These are phyloP conservation scores for Malurus melanocephalus DNA, from an alignment of 2,113 vertebrate species.

Conservation along the genomic window DNA sequence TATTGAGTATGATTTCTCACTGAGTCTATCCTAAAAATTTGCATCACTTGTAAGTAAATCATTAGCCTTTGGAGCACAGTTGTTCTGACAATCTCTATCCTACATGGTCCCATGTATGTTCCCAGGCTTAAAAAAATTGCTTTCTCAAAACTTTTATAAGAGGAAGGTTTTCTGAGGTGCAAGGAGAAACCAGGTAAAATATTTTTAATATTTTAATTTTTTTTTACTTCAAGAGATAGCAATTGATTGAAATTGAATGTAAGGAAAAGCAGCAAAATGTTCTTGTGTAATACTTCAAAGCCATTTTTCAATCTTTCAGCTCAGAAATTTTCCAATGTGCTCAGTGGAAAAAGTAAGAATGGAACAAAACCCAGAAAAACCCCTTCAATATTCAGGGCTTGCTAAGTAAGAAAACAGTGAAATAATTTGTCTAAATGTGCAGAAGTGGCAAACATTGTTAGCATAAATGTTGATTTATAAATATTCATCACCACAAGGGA, in stretches of 20 bases:
- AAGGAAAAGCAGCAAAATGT: neutral
- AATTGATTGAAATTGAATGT: neutral
- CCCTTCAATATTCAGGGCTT: neutral
- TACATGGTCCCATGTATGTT: neutral
- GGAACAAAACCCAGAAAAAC: neutral
- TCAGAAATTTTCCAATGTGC: neutral
- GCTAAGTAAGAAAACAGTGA: neutral
- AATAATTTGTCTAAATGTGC: neutral
- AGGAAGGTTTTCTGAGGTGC: neutral
- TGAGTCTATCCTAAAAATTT: neutral
- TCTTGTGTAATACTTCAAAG: neutral
- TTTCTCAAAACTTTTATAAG: neutral
- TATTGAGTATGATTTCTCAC: neutral
- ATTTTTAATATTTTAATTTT: neutral
- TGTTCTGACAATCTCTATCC: neutral
- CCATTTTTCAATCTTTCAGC: neutral
- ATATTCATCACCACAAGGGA: neutral
- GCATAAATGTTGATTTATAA: neutral
- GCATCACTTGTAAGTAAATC: neutral
- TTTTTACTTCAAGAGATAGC: neutral
- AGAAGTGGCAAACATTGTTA: neutral
- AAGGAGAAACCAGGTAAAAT: neutral
- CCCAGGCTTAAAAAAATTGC: neutral
- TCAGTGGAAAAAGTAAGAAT: neutral
- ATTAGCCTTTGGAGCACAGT: neutral